These are phyloP conservation scores for Passer domesticus DNA, from an alignment of 2,113 vertebrate species.

Conservation along the genomic window DNA sequence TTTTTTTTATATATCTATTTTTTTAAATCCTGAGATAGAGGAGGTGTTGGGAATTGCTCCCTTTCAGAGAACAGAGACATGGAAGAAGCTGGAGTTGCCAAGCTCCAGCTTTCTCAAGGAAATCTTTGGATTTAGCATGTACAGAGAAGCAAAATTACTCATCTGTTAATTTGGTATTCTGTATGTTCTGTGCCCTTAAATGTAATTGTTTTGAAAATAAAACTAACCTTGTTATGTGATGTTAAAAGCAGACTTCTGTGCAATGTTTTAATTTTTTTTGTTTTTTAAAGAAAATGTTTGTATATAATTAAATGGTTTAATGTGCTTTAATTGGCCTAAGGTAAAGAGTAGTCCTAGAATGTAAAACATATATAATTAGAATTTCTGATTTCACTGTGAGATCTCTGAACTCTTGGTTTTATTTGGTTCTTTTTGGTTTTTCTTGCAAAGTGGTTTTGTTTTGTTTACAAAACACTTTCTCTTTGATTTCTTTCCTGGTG, in stretches of 20 bases:
- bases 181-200: conserved; percentile 68
- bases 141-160: conserved; percentile 50
- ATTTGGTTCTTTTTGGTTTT: too few relatives aligned
- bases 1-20: conserved; percentile 65
- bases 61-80: neutral
- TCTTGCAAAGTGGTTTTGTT: conserved; percentile 66
- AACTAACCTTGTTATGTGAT: conserved; percentile 64
- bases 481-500: conserved; percentile 39
- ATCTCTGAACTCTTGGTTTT: conserved; percentile 62
- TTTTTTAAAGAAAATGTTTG: conserved; percentile 47
- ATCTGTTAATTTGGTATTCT: conserved; percentile 49
- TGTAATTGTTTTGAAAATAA: conserved; percentile 69
- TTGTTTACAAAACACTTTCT: conserved; percentile 59
- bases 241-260: conserved; percentile 67
- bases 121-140: conserved; percentile 61
- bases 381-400: conserved; percentile 80
- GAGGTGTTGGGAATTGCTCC: neutral
- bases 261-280: conserved; percentile 38
- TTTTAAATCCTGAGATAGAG: conserved; percentile 58
- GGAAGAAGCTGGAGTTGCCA: conserved; percentile 23
- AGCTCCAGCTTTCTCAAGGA: conserved; percentile 42
- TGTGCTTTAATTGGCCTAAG: conserved; percentile 75
- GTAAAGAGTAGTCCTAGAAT: conserved; percentile 71
- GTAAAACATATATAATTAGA: conserved; percentile 74
- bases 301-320: conserved; percentile 72